These are phyloP conservation scores for Stichopus horrens DNA, from an alignment of 53 echinoderm and acorn worm genomes.

Conservation along the genomic window DNA sequence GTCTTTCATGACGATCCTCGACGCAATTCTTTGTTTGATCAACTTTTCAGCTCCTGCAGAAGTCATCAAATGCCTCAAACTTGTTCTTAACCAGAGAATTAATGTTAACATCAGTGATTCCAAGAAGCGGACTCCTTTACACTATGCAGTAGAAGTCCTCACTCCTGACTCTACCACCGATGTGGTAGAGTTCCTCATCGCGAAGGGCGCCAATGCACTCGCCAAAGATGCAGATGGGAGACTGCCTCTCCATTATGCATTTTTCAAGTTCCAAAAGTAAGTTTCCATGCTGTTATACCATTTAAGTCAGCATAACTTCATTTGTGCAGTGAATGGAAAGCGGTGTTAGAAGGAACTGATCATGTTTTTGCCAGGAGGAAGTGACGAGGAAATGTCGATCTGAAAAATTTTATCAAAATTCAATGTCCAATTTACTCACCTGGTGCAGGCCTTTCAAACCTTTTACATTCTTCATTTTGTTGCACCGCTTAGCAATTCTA, in stretches of 20 bases:
- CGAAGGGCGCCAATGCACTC: conserved; percentile 73
- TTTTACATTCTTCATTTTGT: too few species aligned
- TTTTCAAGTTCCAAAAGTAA: conserved; percentile 32
- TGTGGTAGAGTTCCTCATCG: conserved; percentile 73
- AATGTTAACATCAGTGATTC: conserved; percentile 69
- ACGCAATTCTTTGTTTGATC: neutral
- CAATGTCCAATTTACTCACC: too few species aligned
- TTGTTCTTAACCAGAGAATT: conserved; percentile 62
- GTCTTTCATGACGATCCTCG: too few species aligned
- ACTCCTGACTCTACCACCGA: conserved; percentile 73
- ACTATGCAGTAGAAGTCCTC: conserved; percentile 80
- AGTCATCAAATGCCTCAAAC: conserved; percentile 35
- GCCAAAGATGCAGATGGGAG: conserved; percentile 72
- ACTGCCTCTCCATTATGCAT: conserved; percentile 77
- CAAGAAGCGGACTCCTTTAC: conserved; percentile 78
- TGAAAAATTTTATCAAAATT: too few species aligned
- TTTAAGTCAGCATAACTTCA: too few species aligned
- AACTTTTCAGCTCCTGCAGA: conserved; percentile 26
- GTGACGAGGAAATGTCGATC: too few species aligned
- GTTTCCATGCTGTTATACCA: neutral
- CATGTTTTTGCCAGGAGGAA: too few species aligned
- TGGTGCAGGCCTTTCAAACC: too few species aligned
- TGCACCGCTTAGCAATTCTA: too few species aligned
- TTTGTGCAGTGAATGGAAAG: too few species aligned
- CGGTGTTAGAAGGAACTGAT: too few species aligned